Base-by-base conservation (phyloP, 2,797 vertebrate genomes). In the Tenualosa ilisha region DNA sequence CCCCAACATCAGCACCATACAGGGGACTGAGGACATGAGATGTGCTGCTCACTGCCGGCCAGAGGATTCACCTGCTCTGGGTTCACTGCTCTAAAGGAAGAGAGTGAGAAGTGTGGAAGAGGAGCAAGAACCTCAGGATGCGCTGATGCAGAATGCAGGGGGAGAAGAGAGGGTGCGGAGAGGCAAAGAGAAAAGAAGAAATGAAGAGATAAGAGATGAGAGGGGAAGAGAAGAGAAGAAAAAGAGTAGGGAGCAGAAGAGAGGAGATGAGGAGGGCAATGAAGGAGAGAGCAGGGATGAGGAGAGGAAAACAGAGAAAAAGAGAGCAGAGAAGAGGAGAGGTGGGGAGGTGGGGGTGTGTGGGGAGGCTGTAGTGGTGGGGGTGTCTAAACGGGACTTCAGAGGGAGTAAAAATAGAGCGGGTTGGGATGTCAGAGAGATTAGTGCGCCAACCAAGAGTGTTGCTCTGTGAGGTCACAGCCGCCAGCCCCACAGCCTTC, bases 331-430 rank as follows among this genome's bases (percentile, higher is more conserved):
- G 15, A n/a, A 72, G 81, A 40, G 82, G 6, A 65, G 63, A 68
- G 11, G 63, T 26, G 63, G 31, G 65, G n/a, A 56, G 81, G 53
- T 82, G 6, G 22, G 9, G 43, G 40, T 43, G 22, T 83, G 81
- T 49, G 40, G 59, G 86, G 24, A n/a, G 40, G 54, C 13, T 46
- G 15, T 43, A 20, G 17, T 75, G 68, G 31, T 75, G 68, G 37
- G 40, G 85, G 31, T 40, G 49, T 65, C 24, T 84, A 89, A 85
- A 85, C 2, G 3, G 83, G 87, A 86, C 83, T 88, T 89, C 88
- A 86, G 87, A 54, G 63, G 82, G 87, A 86, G 81, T 89, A 92
- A 93, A 93, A 92, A 93, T 93, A 93, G 92, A 92, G 72, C 6
- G 81, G 86, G 88, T 91, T 85, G 90, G 83, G 56, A 83, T 88